These are phyloP conservation scores for Cantharis lateralis DNA, from an alignment of 2,888 invertebrate species.

Conservation along the genomic window DNA sequence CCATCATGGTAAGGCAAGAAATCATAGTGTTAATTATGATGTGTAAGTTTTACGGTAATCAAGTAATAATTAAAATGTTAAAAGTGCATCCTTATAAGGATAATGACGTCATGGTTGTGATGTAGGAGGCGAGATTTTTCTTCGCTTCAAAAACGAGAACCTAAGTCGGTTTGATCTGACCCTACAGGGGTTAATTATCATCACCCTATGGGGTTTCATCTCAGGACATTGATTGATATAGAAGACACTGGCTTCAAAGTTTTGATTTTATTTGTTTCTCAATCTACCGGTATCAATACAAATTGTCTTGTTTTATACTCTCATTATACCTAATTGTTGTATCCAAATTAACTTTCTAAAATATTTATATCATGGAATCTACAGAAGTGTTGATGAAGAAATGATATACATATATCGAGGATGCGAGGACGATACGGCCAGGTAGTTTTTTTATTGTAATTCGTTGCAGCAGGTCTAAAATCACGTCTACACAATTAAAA, in stretches of 20 bases:
- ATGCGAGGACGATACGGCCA: background rate
- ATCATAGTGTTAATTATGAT: slow-evolving; percentile 13
- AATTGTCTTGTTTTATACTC: background rate
- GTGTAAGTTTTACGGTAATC: slow-evolving; percentile 6
- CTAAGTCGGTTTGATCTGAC: slow-evolving; percentile 39
- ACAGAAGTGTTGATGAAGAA: background rate
- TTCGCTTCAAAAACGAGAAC: slow-evolving; percentile 21
- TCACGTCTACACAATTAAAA: background rate
- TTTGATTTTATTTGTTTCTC: slow-evolving; percentile 2
- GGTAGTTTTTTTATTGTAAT: slow-evolving; percentile 1
- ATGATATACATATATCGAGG: background rate
- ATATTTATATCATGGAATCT: background rate
- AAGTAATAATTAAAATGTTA: slow-evolving; percentile 1
- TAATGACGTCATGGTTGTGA: slow-evolving; percentile 8
- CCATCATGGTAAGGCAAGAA: slow-evolving; percentile 1
- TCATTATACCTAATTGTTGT: background rate
- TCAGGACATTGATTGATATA: slow-evolving; percentile 32
- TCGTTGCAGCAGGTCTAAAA: background rate
- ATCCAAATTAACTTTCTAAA: background rate
- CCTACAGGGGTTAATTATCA: slow-evolving; percentile 46
- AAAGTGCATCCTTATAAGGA: slow-evolving; percentile 18
- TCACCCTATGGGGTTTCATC: slow-evolving; percentile 40
- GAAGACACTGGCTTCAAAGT: slow-evolving; percentile 20
- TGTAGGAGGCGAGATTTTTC: slow-evolving; percentile 21
- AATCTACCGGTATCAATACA: background rate